Conservation (phyloP, 2,113 vertebrate species). For the Passer domesticus region DNA sequence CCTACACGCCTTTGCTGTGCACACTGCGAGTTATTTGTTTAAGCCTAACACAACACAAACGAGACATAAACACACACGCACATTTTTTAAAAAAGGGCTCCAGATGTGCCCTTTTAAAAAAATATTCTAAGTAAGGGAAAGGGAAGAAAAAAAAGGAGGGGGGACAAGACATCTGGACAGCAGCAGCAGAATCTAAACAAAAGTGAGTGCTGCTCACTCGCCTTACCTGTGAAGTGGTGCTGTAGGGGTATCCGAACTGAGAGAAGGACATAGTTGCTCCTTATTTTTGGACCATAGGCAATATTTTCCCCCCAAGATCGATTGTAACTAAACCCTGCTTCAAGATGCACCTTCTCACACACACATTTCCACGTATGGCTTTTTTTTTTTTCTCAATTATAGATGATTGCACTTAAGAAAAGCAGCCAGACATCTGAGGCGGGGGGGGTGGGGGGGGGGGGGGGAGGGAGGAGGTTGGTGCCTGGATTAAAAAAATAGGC, state of each 20-base stretch:
- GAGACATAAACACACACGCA: conserved; percentile 60
- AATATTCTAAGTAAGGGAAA: conserved; percentile 45
- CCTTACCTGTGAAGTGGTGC: conserved; percentile 96
- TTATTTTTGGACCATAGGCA: conserved; percentile 87
- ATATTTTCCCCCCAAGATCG: conserved; percentile 86
- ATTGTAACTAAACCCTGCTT: conserved; percentile 86
- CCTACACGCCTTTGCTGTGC: conserved; percentile 34
- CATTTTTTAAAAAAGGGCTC: conserved; percentile 50
- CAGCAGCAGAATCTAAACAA: conserved; percentile 53
- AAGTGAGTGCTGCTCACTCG: conserved; percentile 60
- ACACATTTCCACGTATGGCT: conserved; percentile 85
- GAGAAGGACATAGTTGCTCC: conserved; percentile 95
- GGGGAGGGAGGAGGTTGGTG: conserved; percentile 64
- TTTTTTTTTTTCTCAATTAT: conserved; percentile 83
- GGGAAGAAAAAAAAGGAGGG: conserved; percentile 38
- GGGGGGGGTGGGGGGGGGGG: too few species aligned
- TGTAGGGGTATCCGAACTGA: conserved; percentile 96
- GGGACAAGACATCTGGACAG: conserved; percentile 58
- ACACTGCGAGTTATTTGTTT: conserved; percentile 29
- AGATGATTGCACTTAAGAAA: conserved; percentile 87
- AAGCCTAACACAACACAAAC: conserved; percentile 50
- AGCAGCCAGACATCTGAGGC: too few species aligned
- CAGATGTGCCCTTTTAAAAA: conserved; percentile 63
- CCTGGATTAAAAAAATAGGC: conserved; percentile 73
- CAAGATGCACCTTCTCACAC: conserved; percentile 82